A percentile compares a stretch with the other conserved stretches of the same genome.
Conservation (phyloP, 2,797 vertebrate genomes). For the Zenarchopterus dispar region DNA sequence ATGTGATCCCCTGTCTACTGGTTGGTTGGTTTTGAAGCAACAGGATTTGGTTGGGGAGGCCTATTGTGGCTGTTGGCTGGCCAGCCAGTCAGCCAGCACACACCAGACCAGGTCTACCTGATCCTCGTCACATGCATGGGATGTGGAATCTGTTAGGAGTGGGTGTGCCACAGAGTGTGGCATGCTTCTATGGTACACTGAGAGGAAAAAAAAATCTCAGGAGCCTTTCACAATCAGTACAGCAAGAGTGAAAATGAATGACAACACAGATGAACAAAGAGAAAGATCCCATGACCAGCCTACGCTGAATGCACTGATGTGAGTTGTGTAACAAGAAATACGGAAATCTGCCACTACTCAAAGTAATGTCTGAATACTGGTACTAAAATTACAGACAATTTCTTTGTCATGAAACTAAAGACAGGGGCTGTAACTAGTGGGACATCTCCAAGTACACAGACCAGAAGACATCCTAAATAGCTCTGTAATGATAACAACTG, state of each 20-base stretch:
- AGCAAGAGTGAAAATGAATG: slow-evolving; percentile 53
- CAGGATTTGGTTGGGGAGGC: slow-evolving; percentile 73
- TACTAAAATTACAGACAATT: slow-evolving; percentile 41
- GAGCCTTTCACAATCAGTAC: slow-evolving; percentile 44
- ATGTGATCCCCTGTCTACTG: slow-evolving; percentile 76
- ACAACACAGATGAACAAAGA: slow-evolving; percentile 42
- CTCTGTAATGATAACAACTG: slow-evolving; percentile 68
- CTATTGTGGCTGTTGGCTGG: slow-evolving; percentile 64
- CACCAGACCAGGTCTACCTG: slow-evolving; percentile 62
- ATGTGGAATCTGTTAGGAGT: slow-evolving; percentile 45
- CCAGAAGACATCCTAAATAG: slow-evolving; percentile 63
- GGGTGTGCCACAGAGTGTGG: slow-evolving; percentile 30
- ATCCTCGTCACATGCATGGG: slow-evolving; percentile 73
- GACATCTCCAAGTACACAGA: slow-evolving; percentile 54
- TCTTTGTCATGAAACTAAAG: slow-evolving; percentile 40
- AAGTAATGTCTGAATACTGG: slow-evolving; percentile 33
- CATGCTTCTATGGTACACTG: slow-evolving; percentile 29
- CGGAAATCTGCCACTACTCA: slow-evolving; percentile 20
- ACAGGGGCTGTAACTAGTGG: slow-evolving; percentile 55
- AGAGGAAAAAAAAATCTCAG: slow-evolving; percentile 20
- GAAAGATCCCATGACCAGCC: slow-evolving; percentile 13
- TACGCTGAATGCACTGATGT: neutral
- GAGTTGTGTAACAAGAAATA: slow-evolving; percentile 20
- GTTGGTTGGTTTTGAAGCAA: slow-evolving; percentile 77
- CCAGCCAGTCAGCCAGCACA: slow-evolving; percentile 43